These are phyloP conservation scores for Cyanoramphus novaezelandiae DNA, from an alignment of 2,113 vertebrate species.

Conservation along the genomic window DNA sequence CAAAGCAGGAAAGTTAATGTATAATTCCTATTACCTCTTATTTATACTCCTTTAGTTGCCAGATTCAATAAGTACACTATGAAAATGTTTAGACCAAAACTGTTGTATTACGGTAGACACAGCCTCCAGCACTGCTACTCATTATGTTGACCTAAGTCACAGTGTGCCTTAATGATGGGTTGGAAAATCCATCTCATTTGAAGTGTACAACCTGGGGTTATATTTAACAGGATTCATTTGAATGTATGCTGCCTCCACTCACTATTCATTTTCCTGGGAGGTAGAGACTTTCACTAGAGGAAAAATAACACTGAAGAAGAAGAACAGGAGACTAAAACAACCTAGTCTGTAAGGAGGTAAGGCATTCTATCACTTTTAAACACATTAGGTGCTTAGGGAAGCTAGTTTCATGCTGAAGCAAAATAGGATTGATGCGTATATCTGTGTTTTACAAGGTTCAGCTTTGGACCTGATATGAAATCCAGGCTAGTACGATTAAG, in stretches of 20 bases:
- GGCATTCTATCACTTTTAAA: neutral
- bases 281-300: neutral
- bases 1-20: neutral
- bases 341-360: neutral
- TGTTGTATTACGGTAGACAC: neutral
- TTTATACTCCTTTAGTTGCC: neutral
- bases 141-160: constrained; percentile 54
- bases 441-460: neutral
- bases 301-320: neutral
- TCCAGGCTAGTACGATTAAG: neutral
- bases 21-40: neutral
- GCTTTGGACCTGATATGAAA: neutral
- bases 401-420: neutral
- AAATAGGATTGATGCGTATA: neutral
- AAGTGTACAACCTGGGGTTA: constrained; percentile 34
- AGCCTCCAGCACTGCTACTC: constrained; percentile 2
- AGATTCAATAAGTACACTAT: neutral
- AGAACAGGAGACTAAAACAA: neutral
- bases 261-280: neutral
- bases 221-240: neutral
- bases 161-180: neutral
- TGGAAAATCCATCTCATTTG: constrained; percentile 5
- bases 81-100: neutral
- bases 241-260: neutral
- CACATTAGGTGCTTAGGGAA: neutral